Base-by-base conservation (phyloP, 2,888 invertebrate species). In the Apotomis betuletana region DNA sequence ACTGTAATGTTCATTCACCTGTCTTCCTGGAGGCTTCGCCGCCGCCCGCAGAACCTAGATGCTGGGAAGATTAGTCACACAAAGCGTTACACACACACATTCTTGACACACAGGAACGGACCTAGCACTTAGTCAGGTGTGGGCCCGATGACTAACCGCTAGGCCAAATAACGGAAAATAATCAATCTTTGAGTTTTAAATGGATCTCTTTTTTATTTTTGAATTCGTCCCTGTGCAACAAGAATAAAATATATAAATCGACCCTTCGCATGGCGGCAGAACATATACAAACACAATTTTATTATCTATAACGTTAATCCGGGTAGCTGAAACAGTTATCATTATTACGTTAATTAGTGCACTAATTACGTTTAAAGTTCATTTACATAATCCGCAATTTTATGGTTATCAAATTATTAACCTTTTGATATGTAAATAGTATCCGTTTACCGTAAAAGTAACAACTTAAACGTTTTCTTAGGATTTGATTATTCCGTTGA, bases 401-500 rank as follows among this genome's bases (percentile, higher is more conserved):
- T 49, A 55, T 55, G 44, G 64, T 55, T 38, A 52, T 62, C 13
- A 38, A 55, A 51, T 44, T n/a, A 15, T 64, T 64, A 63, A 63
- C 54, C 64, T 36, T 57, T 65, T 13, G 57, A 46, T 62, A 54
- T 13, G 12, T 36, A 44, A 4, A 5, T 10, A 15, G 54, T 64
- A 6, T 8, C 1, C 36, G 15, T 27, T 54, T 44, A 10, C 38
- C 55, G 54, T 44, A 27, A 64, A 27, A 12, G 12, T 55, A 55
- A 5, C 13, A 38, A 12, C 57, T 41, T 10, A n/a, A 13, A n/a
- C 15, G 57, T 49, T 38, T 9, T 4, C 15, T 12, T 51, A 67
- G 62, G 67, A 70, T 67, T 72, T 75, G 71, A 74, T 75, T 74
- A 60, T 71, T 67, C 62, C 90, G 90, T 90, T 90, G 89, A 91